phyloP scores from a whole-genome alignment of 2,797 vertebrate species.

The Spheniscus humboldti region DNA sequence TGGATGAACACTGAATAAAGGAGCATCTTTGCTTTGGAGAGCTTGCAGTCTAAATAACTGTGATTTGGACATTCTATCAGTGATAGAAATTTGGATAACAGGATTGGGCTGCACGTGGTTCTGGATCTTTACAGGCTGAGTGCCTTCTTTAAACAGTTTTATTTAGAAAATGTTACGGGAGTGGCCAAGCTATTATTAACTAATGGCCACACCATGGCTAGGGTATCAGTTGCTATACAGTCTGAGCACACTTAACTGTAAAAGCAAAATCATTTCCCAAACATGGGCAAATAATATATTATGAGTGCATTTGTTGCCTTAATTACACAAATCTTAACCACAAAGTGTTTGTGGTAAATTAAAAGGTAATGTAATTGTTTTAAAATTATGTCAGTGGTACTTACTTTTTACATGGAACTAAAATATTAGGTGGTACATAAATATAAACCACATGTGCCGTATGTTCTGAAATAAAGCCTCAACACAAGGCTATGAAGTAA shows the following conservation, averaged over 20 bases:
- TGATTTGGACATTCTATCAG: neutral
- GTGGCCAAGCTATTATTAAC: neutral
- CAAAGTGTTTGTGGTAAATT: slow-evolving; percentile 12
- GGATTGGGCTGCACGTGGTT: neutral
- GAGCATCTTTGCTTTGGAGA: neutral
- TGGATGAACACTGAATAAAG: neutral
- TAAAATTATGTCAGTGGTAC: neutral
- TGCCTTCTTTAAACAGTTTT: neutral
- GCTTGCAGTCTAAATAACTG: neutral
- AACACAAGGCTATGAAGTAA: neutral
- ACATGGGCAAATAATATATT: neutral
- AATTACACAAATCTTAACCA: slow-evolving; percentile 6
- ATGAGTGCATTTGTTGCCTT: neutral
- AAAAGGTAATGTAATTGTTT: neutral
- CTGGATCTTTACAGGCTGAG: neutral
- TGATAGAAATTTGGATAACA: neutral
- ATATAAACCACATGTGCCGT: neutral
- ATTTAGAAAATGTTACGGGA: neutral
- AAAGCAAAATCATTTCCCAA: neutral
- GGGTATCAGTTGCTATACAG: neutral
- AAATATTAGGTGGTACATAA: neutral
- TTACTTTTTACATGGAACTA: neutral
- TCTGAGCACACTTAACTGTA: neutral
- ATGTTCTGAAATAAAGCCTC: neutral
- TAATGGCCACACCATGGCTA: neutral